A percentile compares a stretch with the other conserved stretches of the same genome.
Evolutionary conservation across 2,888 invertebrate genomes (phyloP).

Genomic region (Phyto melanocephala): DNA sequence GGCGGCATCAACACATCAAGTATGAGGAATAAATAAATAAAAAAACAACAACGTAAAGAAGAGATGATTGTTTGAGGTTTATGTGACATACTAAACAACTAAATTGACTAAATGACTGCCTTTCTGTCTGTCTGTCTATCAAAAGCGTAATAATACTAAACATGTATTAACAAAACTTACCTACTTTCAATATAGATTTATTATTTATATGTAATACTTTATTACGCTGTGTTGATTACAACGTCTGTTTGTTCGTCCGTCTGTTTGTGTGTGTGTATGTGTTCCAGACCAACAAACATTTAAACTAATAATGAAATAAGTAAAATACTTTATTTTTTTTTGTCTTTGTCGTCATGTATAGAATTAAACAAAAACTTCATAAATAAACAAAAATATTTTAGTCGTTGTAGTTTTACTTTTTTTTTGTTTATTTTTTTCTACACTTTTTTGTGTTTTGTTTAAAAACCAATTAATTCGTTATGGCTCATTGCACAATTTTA

Average conservation of each 20-base stretch:
- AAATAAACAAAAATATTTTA: constrained; percentile 36
- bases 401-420: not conserved
- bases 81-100: no score
- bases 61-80: no score
- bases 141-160: not conserved
- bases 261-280: constrained; percentile 7
- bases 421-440: constrained; percentile 29
- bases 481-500: constrained; percentile 63
- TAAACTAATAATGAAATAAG: constrained; percentile 7
- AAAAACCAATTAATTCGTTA: constrained; percentile 60
- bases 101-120: not conserved
- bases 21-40: no score
- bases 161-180: not conserved
- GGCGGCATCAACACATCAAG: no score
- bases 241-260: not conserved
- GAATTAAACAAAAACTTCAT: constrained; percentile 16
- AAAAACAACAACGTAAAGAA: no score
- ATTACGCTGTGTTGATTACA: constrained; percentile 2
- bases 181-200: not conserved
- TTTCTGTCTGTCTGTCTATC: not conserved
- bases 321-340: not conserved
- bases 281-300: constrained; percentile 56
- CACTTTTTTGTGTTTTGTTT: not conserved
- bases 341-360: constrained; percentile 10
- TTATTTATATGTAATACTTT: not conserved